Evolutionary conservation across 2,113 vertebrate genomes (phyloP).

Genomic region (Oryzias javanicus): DNA sequence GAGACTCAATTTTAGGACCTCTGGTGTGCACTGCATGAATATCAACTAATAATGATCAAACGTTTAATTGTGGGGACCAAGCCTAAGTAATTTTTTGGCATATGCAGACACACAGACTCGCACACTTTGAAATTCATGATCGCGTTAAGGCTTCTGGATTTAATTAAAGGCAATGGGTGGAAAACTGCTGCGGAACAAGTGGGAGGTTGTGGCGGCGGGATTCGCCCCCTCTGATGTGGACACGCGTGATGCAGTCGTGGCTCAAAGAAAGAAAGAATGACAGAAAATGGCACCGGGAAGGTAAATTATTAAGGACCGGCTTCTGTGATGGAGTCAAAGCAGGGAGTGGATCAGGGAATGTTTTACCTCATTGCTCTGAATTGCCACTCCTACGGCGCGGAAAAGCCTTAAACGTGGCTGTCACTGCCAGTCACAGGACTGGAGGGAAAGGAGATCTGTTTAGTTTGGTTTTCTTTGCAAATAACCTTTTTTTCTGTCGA

Average conservation of each 20-base stretch:
- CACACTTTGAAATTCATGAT: conserved; percentile 69
- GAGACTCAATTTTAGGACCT: conserved; percentile 53
- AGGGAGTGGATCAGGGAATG: not conserved
- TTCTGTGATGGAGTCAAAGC: conserved; percentile 10
- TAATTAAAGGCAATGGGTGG: conserved; percentile 70
- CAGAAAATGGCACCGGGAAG: conserved; percentile 6
- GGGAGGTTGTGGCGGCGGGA: conserved; percentile 49
- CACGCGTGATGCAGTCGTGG: conserved; percentile 21
- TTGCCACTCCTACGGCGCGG: too few species aligned
- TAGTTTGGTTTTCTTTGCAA: too few species aligned
- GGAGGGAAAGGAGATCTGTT: too few species aligned
- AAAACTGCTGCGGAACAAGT: conserved; percentile 59
- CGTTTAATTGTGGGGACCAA: conserved; percentile 46
- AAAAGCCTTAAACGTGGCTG: too few species aligned
- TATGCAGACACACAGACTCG: conserved; percentile 39
- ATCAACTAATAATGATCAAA: conserved; percentile 67
- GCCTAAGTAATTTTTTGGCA: conserved; percentile 51
- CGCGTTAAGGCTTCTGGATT: conserved; percentile 64
- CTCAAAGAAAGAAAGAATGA: conserved; percentile 24
- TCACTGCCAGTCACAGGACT: too few species aligned
- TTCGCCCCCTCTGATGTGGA: conserved; percentile 28
- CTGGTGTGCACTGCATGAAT: conserved; percentile 57
- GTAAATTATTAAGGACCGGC: conserved; percentile 15
- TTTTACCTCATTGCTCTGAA: too few species aligned
- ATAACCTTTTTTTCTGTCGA: too few species aligned